Evolutionary conservation across 2,888 invertebrate genomes (phyloP), one percentile per base, ranked within the genome.

Genomic region (Microdon myrmicae): DNA sequence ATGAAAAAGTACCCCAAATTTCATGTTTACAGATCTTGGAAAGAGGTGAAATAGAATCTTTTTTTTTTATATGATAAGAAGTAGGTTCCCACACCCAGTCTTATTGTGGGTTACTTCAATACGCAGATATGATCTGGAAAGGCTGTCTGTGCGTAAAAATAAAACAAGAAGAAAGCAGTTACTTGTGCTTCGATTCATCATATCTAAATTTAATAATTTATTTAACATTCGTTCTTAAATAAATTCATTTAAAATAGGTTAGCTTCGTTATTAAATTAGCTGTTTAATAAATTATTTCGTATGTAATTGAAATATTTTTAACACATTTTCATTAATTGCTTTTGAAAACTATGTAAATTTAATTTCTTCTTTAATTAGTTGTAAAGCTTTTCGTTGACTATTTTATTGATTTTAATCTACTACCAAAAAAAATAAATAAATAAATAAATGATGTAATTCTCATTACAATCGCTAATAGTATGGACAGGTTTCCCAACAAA

Each of bases 361-460:
- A 4, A 23, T 51, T 37, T 14, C 10, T 47, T 47, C 17, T 9
- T 29, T 44, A 44, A 43, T 38, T 55, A 48, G 31, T 55, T 38
- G 19, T 64, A 64, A 64, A 64, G 64, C 64, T 64, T 64, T 64
- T 64, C 64, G 64, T 64, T 64, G 58, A 64, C 32, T 58, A 38
- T 53, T 10, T 32, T 28, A 3, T 43, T 9, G 7, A 6, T 39
- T 39, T 39, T 23, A 56, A 47, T 48, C 39, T 31, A 49, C 32
- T 31, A 43, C 26, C n/a, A 23, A 12, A 34, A 17, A 19, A 53
- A 51, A 32, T 16, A 32, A 31, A 32, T 26, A 29, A 39, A 23
- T 19, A 37, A 38, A 3, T 29, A 38, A 26, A 32, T 9, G 39
- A 13, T 34, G 38, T 26, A 39, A 22, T 22, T 41, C 19, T 17